These are phyloP conservation scores for Leptocoma aspasia DNA, from an alignment of 2,113 vertebrate species.

Conservation along the genomic window DNA sequence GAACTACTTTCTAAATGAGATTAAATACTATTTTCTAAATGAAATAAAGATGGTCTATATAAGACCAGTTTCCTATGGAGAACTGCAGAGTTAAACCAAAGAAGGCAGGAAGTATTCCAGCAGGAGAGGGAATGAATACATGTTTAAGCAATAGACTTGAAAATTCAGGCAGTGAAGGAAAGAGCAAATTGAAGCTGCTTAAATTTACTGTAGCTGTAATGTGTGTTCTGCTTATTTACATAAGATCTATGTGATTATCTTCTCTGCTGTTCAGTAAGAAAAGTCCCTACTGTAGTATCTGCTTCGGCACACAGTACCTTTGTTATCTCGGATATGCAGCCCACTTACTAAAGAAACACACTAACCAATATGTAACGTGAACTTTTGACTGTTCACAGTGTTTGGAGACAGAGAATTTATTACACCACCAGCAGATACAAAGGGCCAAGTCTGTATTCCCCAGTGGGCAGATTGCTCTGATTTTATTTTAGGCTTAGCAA, in stretches of 20 bases:
- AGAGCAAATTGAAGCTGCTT: conserved; percentile 39
- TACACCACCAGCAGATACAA: not conserved
- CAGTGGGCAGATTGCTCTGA: not conserved
- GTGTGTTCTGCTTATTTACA: conserved; percentile 62
- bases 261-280: conserved; percentile 60
- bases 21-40: not conserved
- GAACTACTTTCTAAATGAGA: not conserved
- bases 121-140: not conserved
- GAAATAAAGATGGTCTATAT: not conserved
- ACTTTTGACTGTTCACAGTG: conserved; percentile 29
- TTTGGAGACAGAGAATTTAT: not conserved
- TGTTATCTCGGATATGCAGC: conserved; percentile 66
- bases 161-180: conserved; percentile 24
- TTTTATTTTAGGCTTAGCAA: not conserved
- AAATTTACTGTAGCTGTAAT: conserved; percentile 40
- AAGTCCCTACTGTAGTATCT: conserved; percentile 41
- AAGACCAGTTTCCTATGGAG: not conserved
- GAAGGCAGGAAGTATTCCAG: not conserved
- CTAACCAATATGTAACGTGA: conserved; percentile 11
- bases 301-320: conserved; percentile 17
- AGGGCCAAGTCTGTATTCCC: not conserved
- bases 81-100: not conserved
- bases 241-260: conserved; percentile 65
- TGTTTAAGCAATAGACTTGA: not conserved
- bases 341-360: conserved; percentile 12